Percentiles rank a stretch among this genome's conserved stretches.
These are phyloP conservation scores for Austrofundulus limnaeus DNA, from an alignment of 2,113 vertebrate genomes.

Conservation along the genomic window DNA sequence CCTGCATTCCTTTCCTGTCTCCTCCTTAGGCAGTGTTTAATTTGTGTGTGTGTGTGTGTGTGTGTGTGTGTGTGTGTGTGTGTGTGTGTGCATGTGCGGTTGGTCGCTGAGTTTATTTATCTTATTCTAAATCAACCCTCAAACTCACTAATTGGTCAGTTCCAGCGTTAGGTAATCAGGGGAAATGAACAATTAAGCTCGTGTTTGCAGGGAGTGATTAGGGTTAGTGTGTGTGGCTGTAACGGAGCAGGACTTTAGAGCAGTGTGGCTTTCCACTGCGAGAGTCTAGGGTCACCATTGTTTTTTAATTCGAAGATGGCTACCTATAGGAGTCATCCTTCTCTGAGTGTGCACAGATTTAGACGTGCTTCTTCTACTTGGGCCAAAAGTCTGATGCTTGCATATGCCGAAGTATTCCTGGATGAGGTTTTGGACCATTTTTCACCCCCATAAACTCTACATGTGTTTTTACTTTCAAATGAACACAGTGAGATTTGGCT, in stretches of 20 bases:
- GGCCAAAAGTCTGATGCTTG: slow-evolving; percentile 33
- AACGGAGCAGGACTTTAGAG: slow-evolving; percentile 18
- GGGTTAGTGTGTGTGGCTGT: slow-evolving; percentile 35
- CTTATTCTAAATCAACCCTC: slow-evolving; percentile 82
- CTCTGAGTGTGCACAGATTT: slow-evolving; percentile 5
- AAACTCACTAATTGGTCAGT: slow-evolving; percentile 82
- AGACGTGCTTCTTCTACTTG: not conserved
- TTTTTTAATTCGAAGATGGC: slow-evolving; percentile 37
- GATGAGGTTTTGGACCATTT: slow-evolving; percentile 31
- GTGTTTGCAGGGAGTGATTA: slow-evolving; percentile 71
- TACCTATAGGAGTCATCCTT: slow-evolving; percentile 14
- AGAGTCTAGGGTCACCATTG: slow-evolving; percentile 46
- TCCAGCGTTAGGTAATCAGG: slow-evolving; percentile 81
- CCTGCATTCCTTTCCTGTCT: slow-evolving; percentile 32
- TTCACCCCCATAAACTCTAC: slow-evolving; percentile 48
- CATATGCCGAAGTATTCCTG: slow-evolving; percentile 45
- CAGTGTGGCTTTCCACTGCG: slow-evolving; percentile 20
- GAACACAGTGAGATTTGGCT: slow-evolving; percentile 40
- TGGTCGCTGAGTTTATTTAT: slow-evolving; percentile 82
- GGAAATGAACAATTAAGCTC: slow-evolving; percentile 83
- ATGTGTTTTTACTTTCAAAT: slow-evolving; percentile 59
- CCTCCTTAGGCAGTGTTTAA: slow-evolving; percentile 17
- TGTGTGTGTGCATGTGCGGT: slow-evolving; percentile 66
- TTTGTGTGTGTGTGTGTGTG: no score
- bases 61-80: slow-evolving; percentile 28